Base-by-base conservation (phyloP, 2,888 invertebrate genomes). In the Synanthedon formicaeformis region DNA sequence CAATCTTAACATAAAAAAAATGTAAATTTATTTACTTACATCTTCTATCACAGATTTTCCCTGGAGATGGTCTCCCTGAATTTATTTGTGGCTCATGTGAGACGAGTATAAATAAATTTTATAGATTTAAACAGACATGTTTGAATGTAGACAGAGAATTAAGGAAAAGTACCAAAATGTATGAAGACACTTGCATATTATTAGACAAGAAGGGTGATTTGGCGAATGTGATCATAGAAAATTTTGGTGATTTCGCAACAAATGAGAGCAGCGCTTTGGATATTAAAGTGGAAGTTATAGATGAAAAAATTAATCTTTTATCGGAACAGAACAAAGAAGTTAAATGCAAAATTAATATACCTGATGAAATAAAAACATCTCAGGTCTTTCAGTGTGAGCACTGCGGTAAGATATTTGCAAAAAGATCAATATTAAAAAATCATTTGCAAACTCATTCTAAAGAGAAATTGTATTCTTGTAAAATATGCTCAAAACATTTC, bases 371-470 rank as follows among this genome's bases (percentile, higher is more conserved):
- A 18, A 49, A 10, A 8, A 49, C 18, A 2, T 13, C 8, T 18
- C 13, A 53, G 40, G 48, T 41, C 40, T 56, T 52, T 13, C 65
- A 66, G 53, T 73, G 67, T 57, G 69, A 70, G 54, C 49, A 56
- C 16, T 72, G 72, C 58, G 71, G 72, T 4, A 54, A 53, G 13
- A 60, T 62, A 53, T 67, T 65, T 45, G 60, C 62, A 55, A 59
- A 59, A 12, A 66, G 60, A 52, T 56, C 59, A 48, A 55, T 62
- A 13, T 60, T 67, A 51, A 60, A 58, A n/a, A 68, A 63, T 48
- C 85, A 87, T 58, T 67, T 77, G 65, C 60, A 69, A 16, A 67
- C 69, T 4, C 83, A 85, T 61, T 61, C 71, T 16, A 72, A 69
- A 2, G 71, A 73, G 18, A 81, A 74, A 59, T 63, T 64, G 41